Percentiles rank a stretch among this genome's conserved stretches.
Conservation (phyloP, 2,888 invertebrate genomes). For the Caenorhabditis sp. region DNA sequence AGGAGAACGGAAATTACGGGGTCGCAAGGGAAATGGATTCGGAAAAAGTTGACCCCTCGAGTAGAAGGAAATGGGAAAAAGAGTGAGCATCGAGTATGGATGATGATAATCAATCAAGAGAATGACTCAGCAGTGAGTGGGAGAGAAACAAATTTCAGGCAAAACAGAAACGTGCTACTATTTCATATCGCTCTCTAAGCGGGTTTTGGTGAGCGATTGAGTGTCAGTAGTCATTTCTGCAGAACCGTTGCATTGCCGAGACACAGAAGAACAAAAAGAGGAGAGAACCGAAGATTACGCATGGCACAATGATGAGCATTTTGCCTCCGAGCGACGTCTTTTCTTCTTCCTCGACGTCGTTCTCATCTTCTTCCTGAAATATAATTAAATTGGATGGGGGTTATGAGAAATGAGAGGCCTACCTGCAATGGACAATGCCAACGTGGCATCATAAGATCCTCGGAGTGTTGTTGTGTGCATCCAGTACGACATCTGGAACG, state of each 20-base stretch:
- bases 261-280: slow-evolving; percentile 64
- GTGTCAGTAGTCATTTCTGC: slow-evolving; percentile 57
- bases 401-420: background rate
- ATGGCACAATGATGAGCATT: slow-evolving; percentile 62
- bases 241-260: slow-evolving; percentile 64
- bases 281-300: slow-evolving; percentile 59
- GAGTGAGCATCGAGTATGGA: background rate
- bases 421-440: slow-evolving; percentile 68
- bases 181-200: too few species aligned
- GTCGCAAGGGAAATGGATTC: background rate
- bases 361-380: slow-evolving; percentile 63
- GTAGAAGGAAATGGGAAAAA: background rate
- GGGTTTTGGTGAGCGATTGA: background rate
- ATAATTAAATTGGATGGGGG: background rate
- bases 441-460: slow-evolving; percentile 69
- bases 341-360: slow-evolving; percentile 60
- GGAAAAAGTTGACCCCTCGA: background rate
- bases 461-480: slow-evolving; percentile 68
- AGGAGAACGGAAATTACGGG: slow-evolving; percentile 3
- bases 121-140: too few species aligned
- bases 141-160: too few species aligned
- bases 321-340: slow-evolving; percentile 57
- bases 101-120: background rate
- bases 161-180: too few species aligned
- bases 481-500: slow-evolving; percentile 61